A percentile compares a stretch with the other conserved stretches of the same genome.
Evolutionary conservation across 2,797 vertebrate species (phyloP).

Genomic region (Spea hammondii): DNA sequence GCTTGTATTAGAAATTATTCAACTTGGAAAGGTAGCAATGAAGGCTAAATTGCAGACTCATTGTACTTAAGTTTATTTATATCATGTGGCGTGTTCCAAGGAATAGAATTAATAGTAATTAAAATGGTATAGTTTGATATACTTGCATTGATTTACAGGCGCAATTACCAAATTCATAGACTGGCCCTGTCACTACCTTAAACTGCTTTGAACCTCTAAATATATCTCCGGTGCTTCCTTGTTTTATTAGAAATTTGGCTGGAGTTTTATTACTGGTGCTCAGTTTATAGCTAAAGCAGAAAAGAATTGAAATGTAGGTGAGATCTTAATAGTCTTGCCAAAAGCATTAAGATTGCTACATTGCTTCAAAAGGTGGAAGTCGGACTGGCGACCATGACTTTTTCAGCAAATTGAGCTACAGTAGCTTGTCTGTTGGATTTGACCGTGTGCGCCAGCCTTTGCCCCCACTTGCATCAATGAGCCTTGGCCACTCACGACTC

Average conservation of each 20-base stretch:
- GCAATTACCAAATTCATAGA: neutral
- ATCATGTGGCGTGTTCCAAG: neutral
- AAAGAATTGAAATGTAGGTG: no score
- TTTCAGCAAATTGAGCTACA: no score
- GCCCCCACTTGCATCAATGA: no score
- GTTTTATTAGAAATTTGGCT: neutral
- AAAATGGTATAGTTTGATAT: neutral
- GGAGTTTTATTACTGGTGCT: no score
- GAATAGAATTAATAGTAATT: neutral
- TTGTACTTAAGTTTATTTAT: neutral
- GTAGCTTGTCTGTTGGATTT: no score
- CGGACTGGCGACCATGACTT: no score
- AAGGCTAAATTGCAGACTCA: neutral
- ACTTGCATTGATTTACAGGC: neutral
- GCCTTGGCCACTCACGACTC: no score
- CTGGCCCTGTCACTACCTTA: neutral
- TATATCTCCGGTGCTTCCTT: neutral
- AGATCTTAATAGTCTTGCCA: no score
- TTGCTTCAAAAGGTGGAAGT: no score
- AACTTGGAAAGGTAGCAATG: neutral
- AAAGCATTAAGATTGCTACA: no score
- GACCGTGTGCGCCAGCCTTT: no score
- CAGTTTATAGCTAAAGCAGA: no score
- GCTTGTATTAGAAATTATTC: conserved; percentile 5
- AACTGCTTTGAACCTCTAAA: neutral